Percentiles rank a stretch among this genome's conserved stretches.
Evolutionary conservation across 2,113 vertebrate species (phyloP).

Genomic region (Sminthopsis crassicaudata): DNA sequence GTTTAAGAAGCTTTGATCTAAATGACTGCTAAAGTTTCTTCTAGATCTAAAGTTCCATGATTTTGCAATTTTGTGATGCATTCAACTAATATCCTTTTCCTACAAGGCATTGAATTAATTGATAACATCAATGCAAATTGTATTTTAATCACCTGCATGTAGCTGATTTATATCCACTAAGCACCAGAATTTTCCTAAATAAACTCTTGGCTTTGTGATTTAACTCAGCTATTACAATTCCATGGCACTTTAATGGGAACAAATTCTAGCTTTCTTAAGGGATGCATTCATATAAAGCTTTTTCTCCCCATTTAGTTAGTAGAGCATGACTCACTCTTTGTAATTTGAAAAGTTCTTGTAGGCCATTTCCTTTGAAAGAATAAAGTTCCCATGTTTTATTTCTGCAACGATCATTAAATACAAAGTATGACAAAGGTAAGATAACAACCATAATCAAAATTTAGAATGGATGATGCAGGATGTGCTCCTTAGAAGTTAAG

Average conservation of each 20-base stretch:
- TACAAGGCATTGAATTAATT: background rate
- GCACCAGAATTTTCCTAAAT: background rate
- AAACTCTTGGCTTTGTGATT: background rate
- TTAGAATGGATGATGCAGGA: background rate
- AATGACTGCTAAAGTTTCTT: background rate
- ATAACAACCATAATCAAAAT: background rate
- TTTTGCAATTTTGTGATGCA: background rate
- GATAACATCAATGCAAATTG: constrained; percentile 58
- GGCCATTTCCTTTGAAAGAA: background rate
- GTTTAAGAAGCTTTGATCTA: background rate
- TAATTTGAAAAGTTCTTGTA: background rate
- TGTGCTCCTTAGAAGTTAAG: background rate
- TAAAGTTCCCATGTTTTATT: background rate
- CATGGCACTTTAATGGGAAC: background rate
- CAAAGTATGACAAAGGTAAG: background rate
- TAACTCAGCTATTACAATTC: background rate
- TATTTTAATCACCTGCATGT: constrained; percentile 21
- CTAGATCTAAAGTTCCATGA: background rate
- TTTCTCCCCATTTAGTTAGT: background rate
- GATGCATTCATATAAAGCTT: background rate
- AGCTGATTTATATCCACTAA: background rate
- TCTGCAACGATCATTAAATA: background rate
- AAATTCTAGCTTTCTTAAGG: background rate
- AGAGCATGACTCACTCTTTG: background rate
- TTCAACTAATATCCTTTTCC: background rate